These are phyloP conservation scores for Naja naja DNA, from an alignment of 2,113 vertebrate species.

Conservation along the genomic window DNA sequence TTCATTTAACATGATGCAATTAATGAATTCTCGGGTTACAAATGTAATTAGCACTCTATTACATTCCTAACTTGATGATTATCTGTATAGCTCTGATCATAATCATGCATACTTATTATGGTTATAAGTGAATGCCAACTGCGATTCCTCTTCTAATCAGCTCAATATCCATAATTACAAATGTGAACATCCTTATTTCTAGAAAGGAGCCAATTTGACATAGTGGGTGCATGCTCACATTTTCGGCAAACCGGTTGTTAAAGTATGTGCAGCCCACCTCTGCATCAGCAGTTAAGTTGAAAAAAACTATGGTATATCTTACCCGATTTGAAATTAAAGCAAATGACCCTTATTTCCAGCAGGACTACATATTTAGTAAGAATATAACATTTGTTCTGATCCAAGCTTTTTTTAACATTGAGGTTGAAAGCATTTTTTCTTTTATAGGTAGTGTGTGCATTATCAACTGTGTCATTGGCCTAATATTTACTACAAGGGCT, in stretches of 20 bases:
- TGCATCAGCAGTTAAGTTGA: background rate
- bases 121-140: background rate
- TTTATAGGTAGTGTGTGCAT: conserved; percentile 80
- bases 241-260: too few relatives aligned
- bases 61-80: background rate
- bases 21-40: background rate
- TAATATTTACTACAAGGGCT: conserved; percentile 84
- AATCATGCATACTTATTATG: background rate
- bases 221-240: background rate
- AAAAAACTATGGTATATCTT: background rate
- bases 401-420: background rate
- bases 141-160: background rate
- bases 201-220: background rate
- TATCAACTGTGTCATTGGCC: conserved; percentile 76
- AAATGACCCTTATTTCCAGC: background rate
- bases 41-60: background rate
- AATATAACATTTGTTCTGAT: background rate
- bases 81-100: background rate
- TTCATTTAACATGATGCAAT: background rate
- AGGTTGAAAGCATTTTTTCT: background rate
- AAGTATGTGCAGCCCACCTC: too few relatives aligned
- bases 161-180: background rate
- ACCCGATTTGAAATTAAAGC: background rate
- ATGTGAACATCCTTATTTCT: background rate
- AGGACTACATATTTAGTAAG: background rate